Percentiles rank a stretch among this genome's conserved stretches.
Evolutionary conservation across 2,888 invertebrate species (phyloP).

Genomic region (Meiosimyza platycephala): DNA sequence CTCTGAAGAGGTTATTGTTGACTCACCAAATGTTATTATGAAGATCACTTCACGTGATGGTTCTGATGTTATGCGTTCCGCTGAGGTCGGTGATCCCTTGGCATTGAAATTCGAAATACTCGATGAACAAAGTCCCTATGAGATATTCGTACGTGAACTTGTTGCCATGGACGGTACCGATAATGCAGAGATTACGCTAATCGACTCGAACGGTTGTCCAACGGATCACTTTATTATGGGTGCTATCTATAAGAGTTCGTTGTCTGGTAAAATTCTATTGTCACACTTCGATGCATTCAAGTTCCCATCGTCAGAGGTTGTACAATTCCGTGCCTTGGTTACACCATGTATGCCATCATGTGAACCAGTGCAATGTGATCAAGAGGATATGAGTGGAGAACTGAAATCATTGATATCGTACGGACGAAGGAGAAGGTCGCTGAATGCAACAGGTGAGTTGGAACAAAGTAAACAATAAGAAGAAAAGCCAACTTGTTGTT

Average conservation of each 20-base stretch:
- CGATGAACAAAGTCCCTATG: slow-evolving; percentile 92
- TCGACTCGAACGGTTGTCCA: slow-evolving; percentile 92
- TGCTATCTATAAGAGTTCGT: slow-evolving; percentile 84
- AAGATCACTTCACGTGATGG: slow-evolving; percentile 88
- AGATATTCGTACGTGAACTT: slow-evolving; percentile 93
- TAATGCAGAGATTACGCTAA: slow-evolving; percentile 90
- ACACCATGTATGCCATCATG: slow-evolving; percentile 95
- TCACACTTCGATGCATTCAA: slow-evolving; percentile 97
- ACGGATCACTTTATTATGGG: slow-evolving; percentile 96
- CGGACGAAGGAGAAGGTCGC: slow-evolving; percentile 83
- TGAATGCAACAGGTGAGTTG: slow-evolving; percentile 65
- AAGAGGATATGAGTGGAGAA: slow-evolving; percentile 85
- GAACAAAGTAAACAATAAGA: not conserved
- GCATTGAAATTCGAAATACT: slow-evolving; percentile 92
- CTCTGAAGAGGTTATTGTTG: slow-evolving; percentile 91
- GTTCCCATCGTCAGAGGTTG: slow-evolving; percentile 94
- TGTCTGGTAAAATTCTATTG: slow-evolving; percentile 83
- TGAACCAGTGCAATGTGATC: slow-evolving; percentile 91
- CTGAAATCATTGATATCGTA: slow-evolving; percentile 84
- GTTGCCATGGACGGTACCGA: slow-evolving; percentile 95
- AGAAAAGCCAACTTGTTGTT: not conserved
- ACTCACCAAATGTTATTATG: slow-evolving; percentile 95
- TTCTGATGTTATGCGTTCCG: slow-evolving; percentile 85
- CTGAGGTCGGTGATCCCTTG: slow-evolving; percentile 92
- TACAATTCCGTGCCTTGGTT: slow-evolving; percentile 94